A percentile compares a stretch with the other conserved stretches of the same genome.
Evolutionary conservation across 2,797 vertebrate genomes (phyloP).

Genomic region (Muraenolepis orangiensis): DNA sequence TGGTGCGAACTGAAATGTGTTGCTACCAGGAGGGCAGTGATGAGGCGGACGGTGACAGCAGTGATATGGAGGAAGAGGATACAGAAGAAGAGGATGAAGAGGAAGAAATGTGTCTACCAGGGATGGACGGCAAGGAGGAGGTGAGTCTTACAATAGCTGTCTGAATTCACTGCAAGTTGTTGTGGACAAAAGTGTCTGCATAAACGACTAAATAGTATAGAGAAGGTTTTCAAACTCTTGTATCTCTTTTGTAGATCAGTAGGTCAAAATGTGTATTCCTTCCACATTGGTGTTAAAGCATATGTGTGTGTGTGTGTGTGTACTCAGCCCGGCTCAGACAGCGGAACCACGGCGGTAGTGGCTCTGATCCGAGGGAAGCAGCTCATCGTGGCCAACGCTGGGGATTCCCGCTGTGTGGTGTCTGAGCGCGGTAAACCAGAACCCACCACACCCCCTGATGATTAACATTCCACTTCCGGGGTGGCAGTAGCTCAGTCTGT

Average conservation of each 20-base stretch:
- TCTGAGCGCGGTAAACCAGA: constrained; percentile 77
- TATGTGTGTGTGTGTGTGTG: constrained; percentile 7
- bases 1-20: not conserved
- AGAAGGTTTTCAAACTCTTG: not conserved
- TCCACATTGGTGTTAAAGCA: not conserved
- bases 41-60: constrained; percentile 83
- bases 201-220: not conserved
- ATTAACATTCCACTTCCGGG: no score
- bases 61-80: constrained; percentile 81
- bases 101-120: constrained; percentile 93
- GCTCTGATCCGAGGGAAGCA: constrained; percentile 94
- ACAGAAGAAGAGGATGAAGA: constrained; percentile 78
- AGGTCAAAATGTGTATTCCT: not conserved
- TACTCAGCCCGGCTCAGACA: constrained; percentile 92
- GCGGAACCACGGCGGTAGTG: constrained; percentile 94
- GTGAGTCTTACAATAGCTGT: constrained; percentile 55
- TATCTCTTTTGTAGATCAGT: no score
- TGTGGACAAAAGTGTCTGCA: no score
- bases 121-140: constrained; percentile 99
- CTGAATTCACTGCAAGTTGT: no score
- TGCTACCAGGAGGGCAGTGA: constrained; percentile 86
- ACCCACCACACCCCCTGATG: not conserved
- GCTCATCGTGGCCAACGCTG: constrained; percentile 96
- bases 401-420: constrained; percentile 96
- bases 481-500: no score